phyloP scores from a whole-genome alignment of 1,140 invertebrate species.

The Oryctes rhinoceros region DNA sequence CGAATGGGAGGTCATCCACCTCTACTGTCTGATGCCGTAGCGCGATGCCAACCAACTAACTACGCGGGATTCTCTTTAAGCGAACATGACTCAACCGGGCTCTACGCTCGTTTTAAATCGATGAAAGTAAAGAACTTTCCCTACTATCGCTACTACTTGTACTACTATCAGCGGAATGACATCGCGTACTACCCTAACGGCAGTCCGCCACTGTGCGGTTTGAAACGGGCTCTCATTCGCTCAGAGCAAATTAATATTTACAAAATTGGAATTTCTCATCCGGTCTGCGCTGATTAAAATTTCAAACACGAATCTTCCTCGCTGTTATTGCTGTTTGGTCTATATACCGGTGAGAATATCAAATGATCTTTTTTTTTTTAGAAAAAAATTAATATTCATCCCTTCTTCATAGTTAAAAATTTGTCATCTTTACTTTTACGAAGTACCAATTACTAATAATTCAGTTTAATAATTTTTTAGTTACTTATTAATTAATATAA shows the following conservation, averaged over 20 bases:
- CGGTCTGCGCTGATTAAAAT: background rate
- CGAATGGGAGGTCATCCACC: constrained; percentile 12
- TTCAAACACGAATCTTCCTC: background rate
- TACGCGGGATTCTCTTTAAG: constrained; percentile 11
- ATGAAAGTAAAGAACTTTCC: constrained; percentile 18
- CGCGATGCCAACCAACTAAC: background rate
- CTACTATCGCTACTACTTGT: background rate
- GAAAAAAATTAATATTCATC: too few relatives aligned
- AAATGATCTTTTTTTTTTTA: too few relatives aligned
- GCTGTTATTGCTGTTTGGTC: background rate
- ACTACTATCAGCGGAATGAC: background rate
- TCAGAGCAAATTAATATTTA: background rate
- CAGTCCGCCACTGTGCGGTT: background rate
- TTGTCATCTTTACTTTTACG: too few relatives aligned
- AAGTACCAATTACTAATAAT: too few relatives aligned
- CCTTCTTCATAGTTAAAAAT: too few relatives aligned
- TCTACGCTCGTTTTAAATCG: constrained; percentile 13
- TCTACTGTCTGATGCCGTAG: background rate
- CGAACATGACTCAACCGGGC: background rate
- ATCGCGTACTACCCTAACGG: background rate
- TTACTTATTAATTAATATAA: too few relatives aligned
- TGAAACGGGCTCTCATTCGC: background rate
- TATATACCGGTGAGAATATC: too few relatives aligned
- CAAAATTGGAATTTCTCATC: constrained; percentile 9
- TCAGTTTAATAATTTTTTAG: too few relatives aligned